phyloP scores from a whole-genome alignment of 2,888 invertebrate species.

The Meteorus cinctellus region DNA sequence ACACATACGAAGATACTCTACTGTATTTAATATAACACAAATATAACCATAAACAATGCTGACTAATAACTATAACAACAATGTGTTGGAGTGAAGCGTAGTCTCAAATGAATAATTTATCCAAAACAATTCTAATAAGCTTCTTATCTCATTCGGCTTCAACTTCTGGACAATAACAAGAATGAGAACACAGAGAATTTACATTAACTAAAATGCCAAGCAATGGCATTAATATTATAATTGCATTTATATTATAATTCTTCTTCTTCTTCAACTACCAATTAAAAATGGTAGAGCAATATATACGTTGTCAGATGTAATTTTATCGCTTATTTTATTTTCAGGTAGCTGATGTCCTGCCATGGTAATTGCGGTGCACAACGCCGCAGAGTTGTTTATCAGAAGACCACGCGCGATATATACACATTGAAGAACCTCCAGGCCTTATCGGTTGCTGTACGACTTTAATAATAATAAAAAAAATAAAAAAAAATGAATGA shows the following conservation, averaged over 20 bases:
- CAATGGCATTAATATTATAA: neutral
- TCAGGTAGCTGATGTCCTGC: conserved; percentile 31
- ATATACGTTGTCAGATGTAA: conserved; percentile 11
- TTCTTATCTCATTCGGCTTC: too few relatives aligned
- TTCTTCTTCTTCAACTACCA: neutral
- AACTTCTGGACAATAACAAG: too few relatives aligned
- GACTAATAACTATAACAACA: neutral
- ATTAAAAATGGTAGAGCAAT: neutral
- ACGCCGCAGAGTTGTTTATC: neutral
- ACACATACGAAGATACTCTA: neutral
- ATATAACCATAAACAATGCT: neutral
- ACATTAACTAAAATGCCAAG: neutral
- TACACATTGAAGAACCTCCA: conserved; percentile 27
- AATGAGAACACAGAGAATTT: neutral
- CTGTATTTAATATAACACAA: neutral
- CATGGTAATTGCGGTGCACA: conserved; percentile 31
- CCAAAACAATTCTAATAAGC: too few relatives aligned
- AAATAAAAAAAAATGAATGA: conserved; percentile 26
- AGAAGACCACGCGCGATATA: conserved; percentile 12
- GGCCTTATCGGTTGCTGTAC: conserved; percentile 23
- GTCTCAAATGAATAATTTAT: neutral
- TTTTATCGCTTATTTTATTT: conserved; percentile 13
- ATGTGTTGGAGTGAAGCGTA: neutral
- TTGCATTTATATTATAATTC: conserved; percentile 23
- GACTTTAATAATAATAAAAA: neutral